Conservation (phyloP, 2,888 invertebrate species). For the Balanococcus diminutus region DNA sequence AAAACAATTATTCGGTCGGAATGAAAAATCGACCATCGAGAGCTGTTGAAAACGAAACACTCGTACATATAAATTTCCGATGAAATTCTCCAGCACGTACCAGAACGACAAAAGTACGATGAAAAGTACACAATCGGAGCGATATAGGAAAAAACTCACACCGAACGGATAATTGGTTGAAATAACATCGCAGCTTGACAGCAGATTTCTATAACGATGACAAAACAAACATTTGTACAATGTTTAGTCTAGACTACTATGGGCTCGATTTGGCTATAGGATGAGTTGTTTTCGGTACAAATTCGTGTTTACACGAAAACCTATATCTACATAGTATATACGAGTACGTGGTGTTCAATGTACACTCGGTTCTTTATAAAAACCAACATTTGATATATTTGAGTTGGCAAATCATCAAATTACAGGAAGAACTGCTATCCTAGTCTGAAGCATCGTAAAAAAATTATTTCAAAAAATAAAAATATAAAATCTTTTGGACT, state of each 20-base stretch:
- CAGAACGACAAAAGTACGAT: background rate
- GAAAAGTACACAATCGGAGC: background rate
- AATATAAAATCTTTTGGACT: too few relatives aligned
- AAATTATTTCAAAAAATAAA: too few relatives aligned
- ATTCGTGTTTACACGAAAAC: slow-evolving; percentile 1
- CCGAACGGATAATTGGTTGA: slow-evolving; percentile 9
- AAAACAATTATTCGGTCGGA: too few relatives aligned
- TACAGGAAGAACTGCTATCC: background rate
- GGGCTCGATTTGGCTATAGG: background rate
- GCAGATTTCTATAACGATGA: slow-evolving; percentile 16
- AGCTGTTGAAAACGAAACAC: too few relatives aligned
- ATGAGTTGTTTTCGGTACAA: background rate
- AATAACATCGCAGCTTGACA: background rate
- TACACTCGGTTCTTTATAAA: background rate
- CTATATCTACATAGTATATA: background rate
- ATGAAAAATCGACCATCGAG: too few relatives aligned
- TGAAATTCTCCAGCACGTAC: background rate
- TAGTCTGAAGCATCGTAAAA: background rate
- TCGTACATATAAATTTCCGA: too few relatives aligned
- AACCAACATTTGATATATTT: background rate
- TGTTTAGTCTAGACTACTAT: slow-evolving; percentile 17
- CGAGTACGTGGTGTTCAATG: background rate
- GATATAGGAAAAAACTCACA: background rate
- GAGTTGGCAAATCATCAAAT: background rate
- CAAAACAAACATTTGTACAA: slow-evolving; percentile 18